These are phyloP conservation scores for Hylyphantes graminicola DNA, from an alignment of 1,140 invertebrate genomes.

Conservation along the genomic window DNA sequence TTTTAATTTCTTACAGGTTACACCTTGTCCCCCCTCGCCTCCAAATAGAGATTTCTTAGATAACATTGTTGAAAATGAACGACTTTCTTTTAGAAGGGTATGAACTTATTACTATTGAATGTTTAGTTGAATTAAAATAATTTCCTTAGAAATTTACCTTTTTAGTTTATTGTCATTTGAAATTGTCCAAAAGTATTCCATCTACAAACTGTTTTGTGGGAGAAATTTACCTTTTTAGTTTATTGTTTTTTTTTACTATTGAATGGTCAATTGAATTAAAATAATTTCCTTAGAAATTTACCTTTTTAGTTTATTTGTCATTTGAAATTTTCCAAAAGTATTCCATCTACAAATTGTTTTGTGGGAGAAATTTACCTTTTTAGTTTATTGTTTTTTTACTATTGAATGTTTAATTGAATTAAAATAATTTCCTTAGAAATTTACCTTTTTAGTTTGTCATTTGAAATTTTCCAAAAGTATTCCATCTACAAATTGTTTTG, in stretches of 20 bases:
- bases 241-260: too few relatives aligned
- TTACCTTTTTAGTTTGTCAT: background rate
- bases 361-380: too few relatives aligned
- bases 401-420: background rate
- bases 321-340: too few relatives aligned
- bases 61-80: conserved; percentile 47
- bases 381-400: too few relatives aligned
- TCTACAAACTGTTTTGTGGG: too few relatives aligned
- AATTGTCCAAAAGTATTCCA: too few relatives aligned
- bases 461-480: too few relatives aligned
- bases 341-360: too few relatives aligned
- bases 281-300: background rate
- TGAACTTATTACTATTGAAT: background rate
- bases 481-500: too few relatives aligned
- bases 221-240: too few relatives aligned
- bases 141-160: background rate
- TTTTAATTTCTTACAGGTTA: conserved; percentile 28
- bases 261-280: background rate
- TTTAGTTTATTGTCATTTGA: background rate
- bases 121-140: background rate
- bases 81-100: conserved; percentile 28
- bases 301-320: background rate
- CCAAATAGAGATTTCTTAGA: conserved; percentile 56
- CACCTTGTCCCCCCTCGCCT: conserved; percentile 41
- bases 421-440: background rate